Evolutionary conservation across 64 coral and sea anemone genomes (phyloP), one percentile per base, ranked within the genome.

Genomic region (Platygyra sinensis): DNA sequence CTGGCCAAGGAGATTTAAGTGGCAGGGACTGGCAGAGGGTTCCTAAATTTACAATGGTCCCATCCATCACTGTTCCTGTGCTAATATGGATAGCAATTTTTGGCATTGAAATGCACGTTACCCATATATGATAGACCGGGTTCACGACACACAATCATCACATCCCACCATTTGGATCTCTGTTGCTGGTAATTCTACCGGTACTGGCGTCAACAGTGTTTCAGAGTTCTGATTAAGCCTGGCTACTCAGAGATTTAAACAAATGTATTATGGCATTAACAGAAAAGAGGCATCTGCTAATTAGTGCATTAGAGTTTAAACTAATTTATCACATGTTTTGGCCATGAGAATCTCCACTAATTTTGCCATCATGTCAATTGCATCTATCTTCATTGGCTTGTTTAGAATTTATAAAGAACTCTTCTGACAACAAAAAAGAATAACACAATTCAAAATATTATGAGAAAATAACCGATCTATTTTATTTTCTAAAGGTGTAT

Each of bases 91-190:
- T 69, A 72, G 74, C 93, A 36, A n/a, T n/a, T n/a, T 94, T 94
- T 79, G 64, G 88, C 30, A 87, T 94, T 59, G 80, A 94, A 39
- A 90, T 94, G 93, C 86, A 84, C 81, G 79, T 88, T 16, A 89
- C 75, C 6, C 90, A 94, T 22, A 55, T 83, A 60, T 90, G 74
- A 54, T 90, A 88, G 93, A 90, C 72, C 73, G 36, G 28, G 72
- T 32, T 75, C 30, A 75, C 36, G 30, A n/a, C n/a, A n/a, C 1
- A 31, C 5, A 75, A 76, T n/a, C 55, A 87, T 18, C 54, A 72
- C 32, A 63, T 87, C 65, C 93, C 82, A 57, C 94, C 89, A 81
- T 30, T 92, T 57, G 94, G 91, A 73, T 92, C 94, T 32, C 51
- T 95, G 2, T 20, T 92, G 25, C 85, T 95, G 67, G 55, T 92